These are phyloP conservation scores for Anniella stebbinsi DNA, from an alignment of 2,797 vertebrate species.

Conservation along the genomic window DNA sequence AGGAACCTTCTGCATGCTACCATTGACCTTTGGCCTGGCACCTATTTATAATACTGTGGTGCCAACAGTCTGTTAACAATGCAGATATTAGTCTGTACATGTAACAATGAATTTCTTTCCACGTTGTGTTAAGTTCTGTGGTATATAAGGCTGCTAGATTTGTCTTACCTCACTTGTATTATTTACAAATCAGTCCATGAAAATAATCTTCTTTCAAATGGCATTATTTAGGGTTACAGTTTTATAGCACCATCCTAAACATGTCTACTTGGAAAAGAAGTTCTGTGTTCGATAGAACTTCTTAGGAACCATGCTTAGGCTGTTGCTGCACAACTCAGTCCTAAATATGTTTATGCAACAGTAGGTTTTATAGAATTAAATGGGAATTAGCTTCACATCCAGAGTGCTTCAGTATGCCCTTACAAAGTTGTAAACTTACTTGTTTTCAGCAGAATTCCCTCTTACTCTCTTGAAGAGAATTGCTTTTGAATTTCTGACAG, in stretches of 20 bases:
- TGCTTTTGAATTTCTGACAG: neutral
- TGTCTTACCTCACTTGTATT: neutral
- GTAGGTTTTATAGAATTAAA: neutral
- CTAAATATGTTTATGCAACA: neutral
- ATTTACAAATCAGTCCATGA: neutral
- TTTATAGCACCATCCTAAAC: neutral
- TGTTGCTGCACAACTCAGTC: neutral
- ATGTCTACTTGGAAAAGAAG: neutral
- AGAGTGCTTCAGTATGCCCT: neutral
- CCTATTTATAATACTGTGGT: neutral
- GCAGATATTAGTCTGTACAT: neutral
- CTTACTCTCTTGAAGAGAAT: neutral
- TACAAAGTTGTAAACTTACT: neutral
- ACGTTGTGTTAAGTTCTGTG: neutral
- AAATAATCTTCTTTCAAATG: neutral
- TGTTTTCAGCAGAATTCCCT: constrained; percentile 2
- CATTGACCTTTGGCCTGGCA: neutral
- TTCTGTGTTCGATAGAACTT: neutral
- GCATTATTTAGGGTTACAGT: neutral
- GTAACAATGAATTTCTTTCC: neutral
- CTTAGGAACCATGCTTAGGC: neutral
- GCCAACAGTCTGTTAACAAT: neutral
- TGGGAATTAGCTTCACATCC: neutral
- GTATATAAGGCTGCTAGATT: neutral
- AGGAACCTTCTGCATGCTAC: neutral